Percentiles rank a stretch among this genome's conserved stretches.
Evolutionary conservation across 2,797 vertebrate genomes (phyloP).

Genomic region (Halcyon chelicuti): DNA sequence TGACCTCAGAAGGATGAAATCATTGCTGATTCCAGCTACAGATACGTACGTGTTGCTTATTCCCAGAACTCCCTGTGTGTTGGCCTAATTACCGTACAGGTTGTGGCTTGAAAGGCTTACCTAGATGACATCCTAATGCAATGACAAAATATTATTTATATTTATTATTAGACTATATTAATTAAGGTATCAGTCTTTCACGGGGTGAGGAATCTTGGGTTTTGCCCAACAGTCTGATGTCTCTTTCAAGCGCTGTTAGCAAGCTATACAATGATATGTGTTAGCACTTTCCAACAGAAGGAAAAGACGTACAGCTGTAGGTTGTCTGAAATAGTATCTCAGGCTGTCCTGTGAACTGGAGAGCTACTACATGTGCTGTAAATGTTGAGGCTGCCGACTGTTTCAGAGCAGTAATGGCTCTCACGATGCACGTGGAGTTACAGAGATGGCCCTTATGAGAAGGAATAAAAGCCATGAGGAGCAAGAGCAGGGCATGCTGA

Average conservation of each 20-base stretch:
- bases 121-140: neutral
- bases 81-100: neutral
- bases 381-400: neutral
- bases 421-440: accelerated
- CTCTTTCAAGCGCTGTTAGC: neutral
- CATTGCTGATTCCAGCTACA: neutral
- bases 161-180: neutral
- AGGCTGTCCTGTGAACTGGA: neutral
- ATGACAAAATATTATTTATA: neutral
- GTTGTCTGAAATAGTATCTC: neutral
- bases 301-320: neutral
- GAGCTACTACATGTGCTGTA: neutral
- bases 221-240: neutral
- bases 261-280: accelerated
- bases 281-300: neutral
- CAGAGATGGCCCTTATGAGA: neutral
- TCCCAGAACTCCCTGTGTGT: neutral
- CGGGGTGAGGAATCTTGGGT: neutral
- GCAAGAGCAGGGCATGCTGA: neutral
- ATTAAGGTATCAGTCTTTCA: neutral
- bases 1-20: neutral
- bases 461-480: neutral
- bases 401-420: neutral
- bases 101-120: neutral
- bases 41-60: neutral